Conservation (phyloP, 2,797 vertebrate species). For the Antennarius maculatus region DNA sequence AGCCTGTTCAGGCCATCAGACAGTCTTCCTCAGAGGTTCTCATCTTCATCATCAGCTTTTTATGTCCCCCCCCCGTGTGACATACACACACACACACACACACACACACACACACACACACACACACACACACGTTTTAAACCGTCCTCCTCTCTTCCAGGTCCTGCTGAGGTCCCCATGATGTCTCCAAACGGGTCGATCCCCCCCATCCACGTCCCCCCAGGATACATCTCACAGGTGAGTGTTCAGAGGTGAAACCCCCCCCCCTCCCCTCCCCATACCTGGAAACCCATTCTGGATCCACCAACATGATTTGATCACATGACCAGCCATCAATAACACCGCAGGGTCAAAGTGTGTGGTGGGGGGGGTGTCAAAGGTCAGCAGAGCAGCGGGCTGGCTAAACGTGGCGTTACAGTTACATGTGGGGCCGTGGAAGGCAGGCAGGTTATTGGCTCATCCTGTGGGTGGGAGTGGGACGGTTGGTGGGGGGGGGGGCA, state of each 20-base stretch:
- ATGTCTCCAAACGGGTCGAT: slow-evolving; percentile 99
- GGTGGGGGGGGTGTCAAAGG: background rate
- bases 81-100: too few species aligned
- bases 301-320: too few species aligned
- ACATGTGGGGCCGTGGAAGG: slow-evolving; percentile 38
- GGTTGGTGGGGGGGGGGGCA: slow-evolving; percentile 57
- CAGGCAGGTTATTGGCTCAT: slow-evolving; percentile 72
- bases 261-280: too few species aligned
- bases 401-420: too few species aligned
- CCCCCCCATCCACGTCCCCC: slow-evolving; percentile 96
- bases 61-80: too few species aligned
- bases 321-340: too few species aligned
- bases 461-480: slow-evolving; percentile 59
- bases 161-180: slow-evolving; percentile 98
- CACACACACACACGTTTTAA: slow-evolving; percentile 26
- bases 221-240: slow-evolving; percentile 98
- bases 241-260: slow-evolving; percentile 12
- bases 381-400: too few species aligned
- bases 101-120: too few species aligned
- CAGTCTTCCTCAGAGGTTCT: slow-evolving; percentile 14
- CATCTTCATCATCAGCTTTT: background rate
- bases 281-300: too few species aligned
- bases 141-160: slow-evolving; percentile 66
- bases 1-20: slow-evolving; percentile 71
- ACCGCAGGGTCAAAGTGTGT: background rate